Base-by-base conservation (phyloP, 2,888 invertebrate genomes). In the Folsomia candida region DNA sequence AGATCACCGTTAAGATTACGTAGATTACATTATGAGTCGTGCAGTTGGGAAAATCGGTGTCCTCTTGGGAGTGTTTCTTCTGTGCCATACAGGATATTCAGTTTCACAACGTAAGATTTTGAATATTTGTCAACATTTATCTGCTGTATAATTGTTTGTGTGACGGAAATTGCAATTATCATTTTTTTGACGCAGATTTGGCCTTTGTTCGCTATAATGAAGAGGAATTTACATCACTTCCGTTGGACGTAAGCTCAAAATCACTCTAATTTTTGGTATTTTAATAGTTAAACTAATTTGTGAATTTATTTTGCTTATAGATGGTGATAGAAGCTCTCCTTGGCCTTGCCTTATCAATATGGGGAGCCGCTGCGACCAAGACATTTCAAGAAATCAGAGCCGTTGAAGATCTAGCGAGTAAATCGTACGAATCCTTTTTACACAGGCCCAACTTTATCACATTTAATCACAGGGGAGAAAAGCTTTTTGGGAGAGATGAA, bases 311-410 rank as follows among this genome's bases (percentile, higher is more conserved):
- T 25, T 58, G 27, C 22, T 24, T 72, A 51, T 64, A 79, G 79
- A 78, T 79, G 78, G 75, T 78, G 64, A 62, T 79, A 11, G 78
- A 78, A 69, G 79, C 77, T 14, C 57, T 79, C 1, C 20, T 78
- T 11, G 79, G 77, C 51, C 75, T 78, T 18, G 79, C 78, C 9
- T 67, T 79, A 51, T 74, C 79, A 1, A 75, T 79, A 47, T 79
- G 79, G 78, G 79, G 79, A 37, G 76, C 78, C 9, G 71, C 78
- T 14, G 77, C 75, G 22, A 77, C 76, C 1, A 78, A 78, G 61
- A 76, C 72, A 24, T 79, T 79, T 65, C 77, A 77, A 62, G 79
- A 79, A 66, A 79, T 79, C 47, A 60, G 78, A n/a, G 78, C 79
- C 11, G 76, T 76, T 14, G 78, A 79, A 75, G 79, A 79, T 47